Evolutionary conservation across 2,888 invertebrate species (phyloP), one percentile per base, ranked within the genome.

Genomic region (Neoaliturus tenellus): DNA sequence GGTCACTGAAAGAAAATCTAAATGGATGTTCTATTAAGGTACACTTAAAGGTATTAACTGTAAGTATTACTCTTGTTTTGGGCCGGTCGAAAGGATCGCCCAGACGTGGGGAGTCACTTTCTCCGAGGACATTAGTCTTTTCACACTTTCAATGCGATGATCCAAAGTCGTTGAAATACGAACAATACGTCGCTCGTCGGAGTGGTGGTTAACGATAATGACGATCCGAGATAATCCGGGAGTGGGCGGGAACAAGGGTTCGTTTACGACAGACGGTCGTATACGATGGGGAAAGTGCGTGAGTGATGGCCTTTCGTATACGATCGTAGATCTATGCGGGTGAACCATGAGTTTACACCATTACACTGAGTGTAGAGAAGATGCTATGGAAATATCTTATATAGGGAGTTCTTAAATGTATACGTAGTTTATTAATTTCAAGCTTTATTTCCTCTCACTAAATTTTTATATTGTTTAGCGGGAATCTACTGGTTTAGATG

Each of bases 131-230:
- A 67, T 51, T 51, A 67, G 33, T 67, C 67, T 51, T 23, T 51
- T 51, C 51, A 51, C 51, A 51, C 51, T 6, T 51, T 51, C 51
- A 51, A 51, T 51, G 23, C 2, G 23, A 51, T 51, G 51, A 51
- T 51, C 5, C 67, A 67, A 67, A 67, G 31, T 33, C 67, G 28
- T 31, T 67, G 67, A 67, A 31, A 67, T 67, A 67, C 67, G 67
- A 33, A 31, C 28, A 33, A 67, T 67, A 31, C 39, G 1, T 33
- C 67, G 5, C 67, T 4, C 55, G 23, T 14, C 62, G 25, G 12
- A 51, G n/a, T 5, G 28, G 28, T 28, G 28, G 62, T 1, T 17
- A 20, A 35, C 20, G 69, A 39, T 69, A 39, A 69, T 69, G 69
- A 69, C 39, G 69, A 69, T 69, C 39, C 69, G 25, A 12, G 14